Evolutionary conservation across 53 echinoderm and acorn worm species (phyloP).

Genomic region (Echinarachnius parma): DNA sequence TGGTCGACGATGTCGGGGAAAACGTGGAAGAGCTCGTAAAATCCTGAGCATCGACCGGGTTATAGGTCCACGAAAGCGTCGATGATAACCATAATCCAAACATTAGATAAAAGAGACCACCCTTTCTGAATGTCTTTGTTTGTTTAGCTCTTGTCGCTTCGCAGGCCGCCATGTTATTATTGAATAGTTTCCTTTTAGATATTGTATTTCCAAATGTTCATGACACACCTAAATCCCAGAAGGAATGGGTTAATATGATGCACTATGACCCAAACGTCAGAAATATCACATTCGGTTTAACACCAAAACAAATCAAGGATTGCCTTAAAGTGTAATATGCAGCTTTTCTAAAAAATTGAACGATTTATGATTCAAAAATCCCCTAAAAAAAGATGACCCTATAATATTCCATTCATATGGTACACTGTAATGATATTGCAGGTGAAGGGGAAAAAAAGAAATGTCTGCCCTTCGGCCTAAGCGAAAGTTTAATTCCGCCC

Average conservation of each 20-base stretch:
- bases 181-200: no score
- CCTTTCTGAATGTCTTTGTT: background rate
- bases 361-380: no score
- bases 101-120: slow-evolving; percentile 4
- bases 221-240: slow-evolving; percentile 2
- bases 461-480: background rate
- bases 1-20: background rate
- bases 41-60: slow-evolving; percentile 9
- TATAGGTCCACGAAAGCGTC: background rate
- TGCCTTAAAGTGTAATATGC: no score
- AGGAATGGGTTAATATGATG: background rate
- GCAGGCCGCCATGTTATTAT: slow-evolving; percentile 5
- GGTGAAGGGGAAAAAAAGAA: slow-evolving; percentile 17
- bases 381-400: no score
- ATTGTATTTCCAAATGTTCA: no score
- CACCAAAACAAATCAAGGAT: no score
- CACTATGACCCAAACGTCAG: slow-evolving; percentile 34
- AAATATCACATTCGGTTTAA: no score
- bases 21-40: background rate
- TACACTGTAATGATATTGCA: no score
- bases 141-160: background rate
- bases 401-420: no score
- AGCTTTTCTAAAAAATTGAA: no score
- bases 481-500: slow-evolving; percentile 11
- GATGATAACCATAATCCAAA: slow-evolving; percentile 14